phyloP scores from a whole-genome alignment of 2,113 vertebrate species.

The Brachyistius frenatus region DNA sequence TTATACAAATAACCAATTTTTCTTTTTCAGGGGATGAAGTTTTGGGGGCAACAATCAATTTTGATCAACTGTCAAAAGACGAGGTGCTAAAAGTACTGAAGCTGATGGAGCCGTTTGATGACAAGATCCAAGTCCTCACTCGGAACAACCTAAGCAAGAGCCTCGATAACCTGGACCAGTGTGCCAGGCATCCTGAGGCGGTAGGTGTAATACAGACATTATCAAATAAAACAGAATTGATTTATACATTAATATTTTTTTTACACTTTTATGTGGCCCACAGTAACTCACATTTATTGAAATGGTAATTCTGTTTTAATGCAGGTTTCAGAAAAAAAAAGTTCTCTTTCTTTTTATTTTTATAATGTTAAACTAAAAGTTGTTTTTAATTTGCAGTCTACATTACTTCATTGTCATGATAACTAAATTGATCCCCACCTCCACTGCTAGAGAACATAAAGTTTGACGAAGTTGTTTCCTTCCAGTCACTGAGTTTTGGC shows the following conservation, averaged over 20 bases:
- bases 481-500: constrained; percentile 25
- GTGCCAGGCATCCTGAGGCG: constrained; percentile 59
- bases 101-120: constrained; percentile 77
- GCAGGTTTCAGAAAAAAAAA: too few relatives aligned
- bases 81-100: constrained; percentile 77
- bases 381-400: background rate
- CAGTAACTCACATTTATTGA: background rate
- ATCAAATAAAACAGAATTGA: background rate
- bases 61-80: constrained; percentile 77
- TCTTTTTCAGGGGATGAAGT: constrained; percentile 78
- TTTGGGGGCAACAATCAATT: constrained; percentile 78
- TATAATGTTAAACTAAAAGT: background rate
- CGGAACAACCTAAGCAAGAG: constrained; percentile 72
- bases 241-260: constrained; percentile 1
- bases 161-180: constrained; percentile 67
- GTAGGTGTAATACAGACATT: constrained; percentile 59
- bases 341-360: too few relatives aligned
- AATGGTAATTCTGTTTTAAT: too few relatives aligned
- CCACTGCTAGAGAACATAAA: background rate
- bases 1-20: background rate
- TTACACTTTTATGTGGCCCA: background rate
- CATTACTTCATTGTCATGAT: background rate
- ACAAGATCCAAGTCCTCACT: constrained; percentile 70
- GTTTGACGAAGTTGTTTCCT: background rate
- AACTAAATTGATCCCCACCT: background rate